These are phyloP conservation scores for Eulemur coronatus DNA, from an alignment of 2,797 vertebrate species.

Conservation along the genomic window DNA sequence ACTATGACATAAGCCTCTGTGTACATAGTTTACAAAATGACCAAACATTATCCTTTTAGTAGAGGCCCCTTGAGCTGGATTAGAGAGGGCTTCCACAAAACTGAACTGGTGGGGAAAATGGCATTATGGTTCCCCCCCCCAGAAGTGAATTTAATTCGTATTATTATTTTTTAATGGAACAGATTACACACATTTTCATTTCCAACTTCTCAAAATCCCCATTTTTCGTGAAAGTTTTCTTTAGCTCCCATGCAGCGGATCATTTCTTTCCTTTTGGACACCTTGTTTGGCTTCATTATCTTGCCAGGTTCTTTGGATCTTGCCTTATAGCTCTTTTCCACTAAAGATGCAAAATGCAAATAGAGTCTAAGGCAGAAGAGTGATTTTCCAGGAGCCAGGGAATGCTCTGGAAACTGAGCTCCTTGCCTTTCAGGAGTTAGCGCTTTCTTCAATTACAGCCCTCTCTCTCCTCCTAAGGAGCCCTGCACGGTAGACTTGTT, in stretches of 20 bases:
- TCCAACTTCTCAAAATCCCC: background rate
- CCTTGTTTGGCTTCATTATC: slow-evolving; percentile 6
- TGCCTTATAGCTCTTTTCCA: slow-evolving; percentile 31
- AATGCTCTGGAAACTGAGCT: background rate
- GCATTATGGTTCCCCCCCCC: background rate
- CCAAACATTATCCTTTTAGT: background rate
- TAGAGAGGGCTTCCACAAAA: background rate
- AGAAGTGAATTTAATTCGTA: background rate
- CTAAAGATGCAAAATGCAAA: slow-evolving; percentile 41
- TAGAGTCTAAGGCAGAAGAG: background rate
- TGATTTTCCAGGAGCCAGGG: slow-evolving; percentile 21
- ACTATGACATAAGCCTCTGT: slow-evolving; percentile 72
- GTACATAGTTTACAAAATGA: background rate
- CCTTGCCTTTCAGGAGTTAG: background rate
- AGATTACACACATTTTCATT: background rate
- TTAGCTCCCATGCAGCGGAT: background rate
- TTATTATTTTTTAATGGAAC: background rate
- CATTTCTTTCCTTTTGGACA: background rate
- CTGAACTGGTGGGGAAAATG: background rate
- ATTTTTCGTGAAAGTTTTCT: background rate
- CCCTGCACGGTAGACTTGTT: slow-evolving; percentile 62
- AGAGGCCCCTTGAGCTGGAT: background rate
- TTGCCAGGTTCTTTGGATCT: background rate
- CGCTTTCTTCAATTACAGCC: slow-evolving; percentile 48
- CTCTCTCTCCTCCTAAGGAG: background rate